Evolutionary conservation across 2,113 vertebrate genomes (phyloP).

Genomic region (Cyprinodon variegatus): DNA sequence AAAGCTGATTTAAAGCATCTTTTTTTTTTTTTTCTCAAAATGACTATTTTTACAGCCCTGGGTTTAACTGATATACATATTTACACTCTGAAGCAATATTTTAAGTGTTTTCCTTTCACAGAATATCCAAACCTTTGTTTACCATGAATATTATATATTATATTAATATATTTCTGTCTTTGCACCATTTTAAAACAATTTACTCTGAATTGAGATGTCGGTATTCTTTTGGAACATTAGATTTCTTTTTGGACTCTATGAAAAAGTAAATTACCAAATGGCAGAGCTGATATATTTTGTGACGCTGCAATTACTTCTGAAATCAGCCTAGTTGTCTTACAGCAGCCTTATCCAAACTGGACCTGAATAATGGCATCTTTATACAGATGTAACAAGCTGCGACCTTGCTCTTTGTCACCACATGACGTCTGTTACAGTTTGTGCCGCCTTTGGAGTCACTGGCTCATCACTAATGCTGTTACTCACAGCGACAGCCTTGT

Average conservation of each 20-base stretch:
- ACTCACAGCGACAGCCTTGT: slow-evolving; percentile 32
- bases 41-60: too few species aligned
- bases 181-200: not conserved
- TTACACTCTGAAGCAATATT: too few species aligned
- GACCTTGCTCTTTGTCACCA: slow-evolving; percentile 6
- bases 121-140: too few species aligned
- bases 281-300: not conserved
- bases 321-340: not conserved
- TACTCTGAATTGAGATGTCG: not conserved
- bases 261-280: not conserved
- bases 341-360: not conserved
- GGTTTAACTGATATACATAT: too few species aligned
- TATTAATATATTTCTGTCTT: not conserved
- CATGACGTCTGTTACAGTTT: slow-evolving; percentile 21
- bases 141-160: too few species aligned
- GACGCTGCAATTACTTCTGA: not conserved
- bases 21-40: too few species aligned
- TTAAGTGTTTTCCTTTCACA: too few species aligned
- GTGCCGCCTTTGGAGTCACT: slow-evolving; percentile 27
- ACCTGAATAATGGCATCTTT: slow-evolving; percentile 1
- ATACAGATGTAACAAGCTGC: not conserved
- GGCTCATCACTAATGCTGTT: slow-evolving; percentile 26
- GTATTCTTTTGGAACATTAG: not conserved
- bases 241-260: not conserved
- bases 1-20: too few species aligned